These are phyloP conservation scores for Microplitis demolitor DNA, from an alignment of 1,140 invertebrate species.

Conservation along the genomic window DNA sequence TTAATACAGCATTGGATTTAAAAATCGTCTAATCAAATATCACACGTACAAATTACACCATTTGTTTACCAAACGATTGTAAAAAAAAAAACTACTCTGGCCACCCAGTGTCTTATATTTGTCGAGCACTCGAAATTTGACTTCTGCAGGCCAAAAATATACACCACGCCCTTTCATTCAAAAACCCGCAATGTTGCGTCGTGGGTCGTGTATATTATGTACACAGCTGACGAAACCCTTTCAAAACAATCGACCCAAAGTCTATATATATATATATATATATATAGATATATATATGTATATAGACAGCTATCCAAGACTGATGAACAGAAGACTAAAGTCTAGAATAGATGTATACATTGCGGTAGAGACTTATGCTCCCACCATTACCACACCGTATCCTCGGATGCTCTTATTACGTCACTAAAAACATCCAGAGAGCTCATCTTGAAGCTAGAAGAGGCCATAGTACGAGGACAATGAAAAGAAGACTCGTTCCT, in stretches of 20 bases:
- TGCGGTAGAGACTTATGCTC: too few relatives aligned
- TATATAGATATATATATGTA: too few relatives aligned
- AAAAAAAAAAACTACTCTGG: constrained; percentile 32
- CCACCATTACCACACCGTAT: too few relatives aligned
- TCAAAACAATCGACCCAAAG: constrained; percentile 38
- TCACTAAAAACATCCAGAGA: not conserved
- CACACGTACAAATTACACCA: not conserved
- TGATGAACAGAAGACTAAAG: too few relatives aligned
- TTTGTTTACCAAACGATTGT: not conserved
- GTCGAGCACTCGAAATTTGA: constrained; percentile 52
- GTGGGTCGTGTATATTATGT: constrained; percentile 36
- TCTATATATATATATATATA: too few relatives aligned
- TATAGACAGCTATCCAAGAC: too few relatives aligned
- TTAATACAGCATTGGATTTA: too few relatives aligned
- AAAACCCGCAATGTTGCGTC: constrained; percentile 6
- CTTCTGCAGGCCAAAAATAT: constrained; percentile 51
- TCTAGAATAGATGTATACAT: not conserved
- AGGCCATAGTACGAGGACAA: not conserved
- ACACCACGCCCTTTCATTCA: constrained; percentile 34
- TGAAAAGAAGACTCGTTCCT: constrained; percentile 26
- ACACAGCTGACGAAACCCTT: constrained; percentile 52
- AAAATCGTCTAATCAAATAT: not conserved
- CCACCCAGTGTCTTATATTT: constrained; percentile 40
- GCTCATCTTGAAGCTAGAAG: constrained; percentile 5
- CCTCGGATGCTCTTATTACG: too few relatives aligned